Evolutionary conservation across 1,140 invertebrate species (phyloP).

Genomic region (Andricus grossulariae): DNA sequence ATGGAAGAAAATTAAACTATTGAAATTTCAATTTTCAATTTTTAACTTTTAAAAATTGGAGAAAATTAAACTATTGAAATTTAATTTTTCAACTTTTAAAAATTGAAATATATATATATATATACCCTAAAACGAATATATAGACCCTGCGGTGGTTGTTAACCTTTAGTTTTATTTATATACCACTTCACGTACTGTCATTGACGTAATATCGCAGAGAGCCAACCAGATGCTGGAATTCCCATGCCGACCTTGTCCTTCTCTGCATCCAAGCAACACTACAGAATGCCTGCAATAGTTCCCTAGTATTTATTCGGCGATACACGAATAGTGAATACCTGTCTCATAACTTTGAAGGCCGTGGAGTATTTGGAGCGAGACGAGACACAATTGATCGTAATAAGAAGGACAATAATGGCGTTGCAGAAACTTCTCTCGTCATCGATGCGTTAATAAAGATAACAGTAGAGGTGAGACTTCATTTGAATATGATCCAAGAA

Average conservation of each 20-base stretch:
- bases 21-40: no score
- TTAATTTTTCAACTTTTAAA: no score
- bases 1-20: no score
- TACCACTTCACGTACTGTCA: constrained; percentile 46
- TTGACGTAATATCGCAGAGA: constrained; percentile 47
- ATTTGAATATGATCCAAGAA: no score
- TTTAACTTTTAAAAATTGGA: no score
- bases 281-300: constrained; percentile 32
- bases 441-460: no score
- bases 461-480: no score
- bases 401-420: neutral
- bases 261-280: constrained; percentile 41
- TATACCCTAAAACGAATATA: no score
- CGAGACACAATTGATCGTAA: neutral
- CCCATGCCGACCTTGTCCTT: constrained; percentile 55
- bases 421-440: neutral
- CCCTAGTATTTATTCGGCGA: neutral
- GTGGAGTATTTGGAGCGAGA: neutral
- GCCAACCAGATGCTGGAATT: constrained; percentile 55
- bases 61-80: no score
- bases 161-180: no score
- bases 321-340: neutral
- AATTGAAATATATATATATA: no score
- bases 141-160: no score
- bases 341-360: constrained; percentile 10